These are phyloP conservation scores for Heliothis subflexa DNA, from an alignment of 1,140 invertebrate genomes.

Conservation along the genomic window DNA sequence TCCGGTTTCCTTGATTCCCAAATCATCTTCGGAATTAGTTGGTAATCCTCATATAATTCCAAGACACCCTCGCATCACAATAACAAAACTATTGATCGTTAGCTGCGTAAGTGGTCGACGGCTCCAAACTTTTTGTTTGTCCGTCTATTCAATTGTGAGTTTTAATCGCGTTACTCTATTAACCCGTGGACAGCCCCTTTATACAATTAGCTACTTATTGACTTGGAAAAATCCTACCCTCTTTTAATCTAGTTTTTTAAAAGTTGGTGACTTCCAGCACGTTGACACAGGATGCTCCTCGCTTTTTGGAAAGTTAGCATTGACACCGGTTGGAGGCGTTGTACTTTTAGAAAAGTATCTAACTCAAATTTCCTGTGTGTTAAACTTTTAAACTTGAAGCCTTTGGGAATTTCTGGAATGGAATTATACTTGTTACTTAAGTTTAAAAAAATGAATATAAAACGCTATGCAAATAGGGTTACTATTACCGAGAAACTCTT, in stretches of 20 bases:
- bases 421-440: conserved; percentile 27
- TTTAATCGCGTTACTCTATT: conserved; percentile 76
- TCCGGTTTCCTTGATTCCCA: conserved; percentile 12
- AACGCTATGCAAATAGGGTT: conserved; percentile 14
- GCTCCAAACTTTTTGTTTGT: conserved; percentile 66
- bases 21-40: conserved; percentile 33
- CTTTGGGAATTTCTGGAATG: conserved; percentile 17
- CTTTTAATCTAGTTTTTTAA: conserved; percentile 61
- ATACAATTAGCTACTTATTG: conserved; percentile 78
- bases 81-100: conserved; percentile 39
- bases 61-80: conserved; percentile 29
- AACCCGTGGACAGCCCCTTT: conserved; percentile 76
- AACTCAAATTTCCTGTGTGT: conserved; percentile 35
- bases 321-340: conserved; percentile 18
- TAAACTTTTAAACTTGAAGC: conserved; percentile 26
- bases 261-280: conserved; percentile 51
- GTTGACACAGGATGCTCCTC: conserved; percentile 9
- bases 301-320: conserved; percentile 29
- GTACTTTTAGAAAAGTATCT: conserved; percentile 37
- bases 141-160: conserved; percentile 69
- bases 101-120: conserved; percentile 34
- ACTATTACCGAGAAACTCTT: conserved; percentile 27
- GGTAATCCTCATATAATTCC: conserved; percentile 4
- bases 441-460: conserved; percentile 33
- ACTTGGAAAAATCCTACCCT: conserved; percentile 66